Conservation (phyloP, 2,113 vertebrate genomes). For the Coregonus clupeaformis region DNA sequence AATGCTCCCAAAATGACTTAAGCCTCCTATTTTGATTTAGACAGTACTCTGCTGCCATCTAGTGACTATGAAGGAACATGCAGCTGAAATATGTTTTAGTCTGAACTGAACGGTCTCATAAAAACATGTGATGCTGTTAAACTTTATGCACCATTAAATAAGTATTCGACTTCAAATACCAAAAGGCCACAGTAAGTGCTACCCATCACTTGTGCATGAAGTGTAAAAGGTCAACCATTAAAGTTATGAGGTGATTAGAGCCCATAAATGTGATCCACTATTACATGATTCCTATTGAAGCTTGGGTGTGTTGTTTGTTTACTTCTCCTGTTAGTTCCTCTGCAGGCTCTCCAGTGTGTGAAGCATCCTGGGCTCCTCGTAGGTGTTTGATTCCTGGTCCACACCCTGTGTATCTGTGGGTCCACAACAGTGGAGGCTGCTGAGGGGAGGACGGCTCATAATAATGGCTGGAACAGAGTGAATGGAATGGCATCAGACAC, state of each 20-base stretch:
- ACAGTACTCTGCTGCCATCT: constrained; percentile 60
- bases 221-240: not conserved
- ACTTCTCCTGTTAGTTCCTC: not conserved
- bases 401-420: not conserved
- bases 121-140: not conserved
- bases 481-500: too few relatives aligned
- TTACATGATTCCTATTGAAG: not conserved
- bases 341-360: too few relatives aligned
- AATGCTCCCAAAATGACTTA: not conserved
- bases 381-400: not conserved
- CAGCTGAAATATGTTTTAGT: not conserved
- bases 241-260: not conserved
- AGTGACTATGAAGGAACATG: constrained; percentile 21
- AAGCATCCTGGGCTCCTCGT: too few relatives aligned
- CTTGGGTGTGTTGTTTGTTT: not conserved
- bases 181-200: not conserved
- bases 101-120: not conserved
- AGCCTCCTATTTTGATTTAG: not conserved
- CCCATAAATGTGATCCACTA: not conserved
- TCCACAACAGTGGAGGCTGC: too few relatives aligned
- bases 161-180: too few relatives aligned
- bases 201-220: not conserved
- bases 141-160: too few relatives aligned
- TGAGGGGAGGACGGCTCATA: too few relatives aligned
- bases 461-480: too few relatives aligned